Percentiles rank a stretch among this genome's conserved stretches.
phyloP scores from a whole-genome alignment of 2,888 invertebrate genomes.

The Augiades crinisus region DNA sequence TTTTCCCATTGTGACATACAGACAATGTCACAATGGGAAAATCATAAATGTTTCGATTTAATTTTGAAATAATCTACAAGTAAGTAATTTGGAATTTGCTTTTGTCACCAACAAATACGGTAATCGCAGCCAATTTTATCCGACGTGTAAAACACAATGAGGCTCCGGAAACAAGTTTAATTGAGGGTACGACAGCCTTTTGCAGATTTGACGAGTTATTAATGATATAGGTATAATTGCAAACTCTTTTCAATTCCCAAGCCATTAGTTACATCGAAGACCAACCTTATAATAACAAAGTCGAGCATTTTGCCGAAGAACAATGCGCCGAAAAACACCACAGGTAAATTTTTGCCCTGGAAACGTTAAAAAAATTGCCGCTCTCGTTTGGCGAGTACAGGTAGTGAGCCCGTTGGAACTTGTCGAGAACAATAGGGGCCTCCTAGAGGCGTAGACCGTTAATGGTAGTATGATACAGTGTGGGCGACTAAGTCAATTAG shows the following conservation, averaged over 20 bases:
- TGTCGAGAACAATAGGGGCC: slow-evolving; percentile 71
- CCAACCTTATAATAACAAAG: not conserved
- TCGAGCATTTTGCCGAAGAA: slow-evolving; percentile 44
- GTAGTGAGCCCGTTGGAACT: slow-evolving; percentile 68
- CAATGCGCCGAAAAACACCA: slow-evolving; percentile 37
- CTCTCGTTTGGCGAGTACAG: slow-evolving; percentile 58
- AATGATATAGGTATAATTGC: slow-evolving; percentile 59
- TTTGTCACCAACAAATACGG: slow-evolving; percentile 51
- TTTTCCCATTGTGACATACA: too few species aligned
- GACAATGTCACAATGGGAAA: too few species aligned
- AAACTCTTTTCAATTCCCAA: slow-evolving; percentile 9
- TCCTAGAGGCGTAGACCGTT: slow-evolving; percentile 67
- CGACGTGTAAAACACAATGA: slow-evolving; percentile 18
- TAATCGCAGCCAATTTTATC: slow-evolving; percentile 24
- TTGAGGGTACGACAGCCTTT: slow-evolving; percentile 30
- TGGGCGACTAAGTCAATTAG: slow-evolving; percentile 80
- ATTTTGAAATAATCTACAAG: too few species aligned
- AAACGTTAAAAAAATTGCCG: slow-evolving; percentile 33
- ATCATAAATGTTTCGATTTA: too few species aligned
- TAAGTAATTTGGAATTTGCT: too few species aligned
- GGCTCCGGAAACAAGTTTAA: slow-evolving; percentile 15
- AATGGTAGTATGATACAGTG: slow-evolving; percentile 72
- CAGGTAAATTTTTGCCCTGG: slow-evolving; percentile 54
- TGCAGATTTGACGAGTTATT: slow-evolving; percentile 51
- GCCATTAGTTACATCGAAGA: slow-evolving; percentile 18